These are phyloP conservation scores for Clarias gariepinus DNA, from an alignment of 2,113 vertebrate genomes.

Conservation along the genomic window DNA sequence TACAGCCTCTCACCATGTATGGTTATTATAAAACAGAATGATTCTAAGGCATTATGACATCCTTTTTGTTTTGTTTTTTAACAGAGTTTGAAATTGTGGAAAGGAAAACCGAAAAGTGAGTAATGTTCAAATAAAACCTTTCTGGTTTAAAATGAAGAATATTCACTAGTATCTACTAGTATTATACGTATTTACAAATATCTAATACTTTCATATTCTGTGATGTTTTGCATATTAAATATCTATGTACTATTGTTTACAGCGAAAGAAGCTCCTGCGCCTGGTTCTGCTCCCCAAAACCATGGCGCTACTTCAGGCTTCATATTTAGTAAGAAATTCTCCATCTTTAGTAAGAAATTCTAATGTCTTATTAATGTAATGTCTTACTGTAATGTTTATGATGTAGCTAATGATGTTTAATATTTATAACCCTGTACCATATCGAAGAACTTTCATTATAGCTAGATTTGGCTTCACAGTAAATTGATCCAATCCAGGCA, in stretches of 20 bases:
- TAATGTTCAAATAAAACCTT: constrained; percentile 8
- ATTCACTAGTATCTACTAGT: background rate
- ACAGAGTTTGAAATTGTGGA: constrained; percentile 72
- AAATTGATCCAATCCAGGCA: background rate
- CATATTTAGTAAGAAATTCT: constrained; percentile 63
- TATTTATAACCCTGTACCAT: background rate
- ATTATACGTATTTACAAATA: background rate
- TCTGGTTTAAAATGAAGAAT: background rate
- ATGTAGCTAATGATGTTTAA: background rate
- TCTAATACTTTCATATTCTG: background rate
- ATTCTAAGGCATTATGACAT: background rate
- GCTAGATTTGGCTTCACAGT: background rate
- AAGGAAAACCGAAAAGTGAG: constrained; percentile 66
- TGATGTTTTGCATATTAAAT: background rate
- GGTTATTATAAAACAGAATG: background rate
- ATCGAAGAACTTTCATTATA: background rate
- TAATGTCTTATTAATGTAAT: background rate
- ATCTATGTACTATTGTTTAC: background rate
- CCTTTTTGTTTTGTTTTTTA: background rate
- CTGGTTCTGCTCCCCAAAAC: constrained; percentile 35
- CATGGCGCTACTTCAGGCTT: constrained; percentile 52
- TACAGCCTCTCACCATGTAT: background rate
- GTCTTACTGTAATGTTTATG: background rate
- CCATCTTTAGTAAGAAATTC: background rate
- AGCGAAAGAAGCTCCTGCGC: constrained; percentile 59